Base-by-base conservation (phyloP, 2,888 invertebrate species). In the Tetanocera ferruginea region DNA sequence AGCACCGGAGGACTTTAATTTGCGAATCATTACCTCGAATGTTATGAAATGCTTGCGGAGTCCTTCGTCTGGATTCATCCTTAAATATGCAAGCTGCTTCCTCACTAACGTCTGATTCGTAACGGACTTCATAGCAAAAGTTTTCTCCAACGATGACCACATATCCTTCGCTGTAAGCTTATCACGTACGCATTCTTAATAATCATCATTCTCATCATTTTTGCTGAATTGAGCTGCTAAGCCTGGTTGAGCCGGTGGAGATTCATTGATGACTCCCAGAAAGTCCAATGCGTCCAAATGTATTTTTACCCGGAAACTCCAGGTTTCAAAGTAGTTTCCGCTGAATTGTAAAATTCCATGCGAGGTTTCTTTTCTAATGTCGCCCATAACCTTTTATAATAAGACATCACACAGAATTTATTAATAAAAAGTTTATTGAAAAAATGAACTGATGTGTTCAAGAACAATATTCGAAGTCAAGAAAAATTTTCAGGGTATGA, bases 91-190 rank as follows among this genome's bases (percentile, higher is more conserved):
- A 23, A 78, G 52, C 17, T 78, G 74, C 19, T 76, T 78, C 66
- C 75, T 78, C 5, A 78, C 43, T 34, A 60, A 69, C 2, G 51
- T 69, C 23, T 73, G 74, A 62, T 69, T 74, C 34, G 62, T 37
- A 8, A 74, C 74, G 19, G 67, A 67, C 69, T 69, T 66, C 71
- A 72, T 77, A 3, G 72, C 64, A 34, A 57, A 57, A n/a, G 49
- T 62, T 25, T 73, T 73, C 52, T 66, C 19, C 64, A 74, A 31
- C 49, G 57, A 37, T 25, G 57, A 72, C 74, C 60, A 74, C 78
- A 78, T 77, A 31, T 77, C 57, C 31, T 73, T 77, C 23, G 77
- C 73, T 51, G 49, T 69, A 43, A 43, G 51, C 37, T 77, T 77
- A 17, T 74, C 69, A 5, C 60, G 57, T 17, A 73, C 72, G 43